Evolutionary conservation across 2,113 vertebrate species (phyloP).

Genomic region (Megaceryle torquata): DNA sequence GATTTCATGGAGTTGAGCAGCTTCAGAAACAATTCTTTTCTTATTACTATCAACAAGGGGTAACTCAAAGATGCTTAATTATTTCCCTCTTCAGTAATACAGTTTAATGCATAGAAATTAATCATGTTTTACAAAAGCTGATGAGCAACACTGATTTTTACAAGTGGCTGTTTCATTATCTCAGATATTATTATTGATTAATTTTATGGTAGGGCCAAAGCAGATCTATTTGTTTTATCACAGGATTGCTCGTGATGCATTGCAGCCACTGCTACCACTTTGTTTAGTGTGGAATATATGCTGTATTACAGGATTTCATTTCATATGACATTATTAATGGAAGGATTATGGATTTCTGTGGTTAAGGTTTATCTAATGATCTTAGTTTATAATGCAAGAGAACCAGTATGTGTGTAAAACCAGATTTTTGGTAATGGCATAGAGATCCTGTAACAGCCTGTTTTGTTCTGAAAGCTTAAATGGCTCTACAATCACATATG

Average conservation of each 20-base stretch:
- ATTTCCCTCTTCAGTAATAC: background rate
- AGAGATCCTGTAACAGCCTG: background rate
- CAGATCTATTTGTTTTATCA: background rate
- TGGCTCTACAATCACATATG: background rate
- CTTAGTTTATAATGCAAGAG: background rate
- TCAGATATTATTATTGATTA: conserved; percentile 27
- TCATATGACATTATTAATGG: background rate
- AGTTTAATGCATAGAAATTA: conserved; percentile 16
- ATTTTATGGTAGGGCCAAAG: background rate
- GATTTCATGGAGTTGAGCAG: background rate
- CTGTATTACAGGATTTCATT: background rate
- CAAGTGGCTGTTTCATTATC: conserved; percentile 30
- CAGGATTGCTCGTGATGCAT: background rate
- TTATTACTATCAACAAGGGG: background rate
- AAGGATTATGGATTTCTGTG: background rate
- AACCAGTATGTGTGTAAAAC: background rate
- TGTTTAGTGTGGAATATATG: background rate
- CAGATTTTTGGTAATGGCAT: background rate
- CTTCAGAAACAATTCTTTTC: background rate
- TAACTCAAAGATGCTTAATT: background rate
- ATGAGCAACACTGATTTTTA: background rate
- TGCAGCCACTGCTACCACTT: background rate
- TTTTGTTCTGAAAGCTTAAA: background rate
- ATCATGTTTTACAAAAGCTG: background rate
- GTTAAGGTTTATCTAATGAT: background rate